Conservation (phyloP, 1,140 invertebrate species). For the Megalopta genalis region DNA sequence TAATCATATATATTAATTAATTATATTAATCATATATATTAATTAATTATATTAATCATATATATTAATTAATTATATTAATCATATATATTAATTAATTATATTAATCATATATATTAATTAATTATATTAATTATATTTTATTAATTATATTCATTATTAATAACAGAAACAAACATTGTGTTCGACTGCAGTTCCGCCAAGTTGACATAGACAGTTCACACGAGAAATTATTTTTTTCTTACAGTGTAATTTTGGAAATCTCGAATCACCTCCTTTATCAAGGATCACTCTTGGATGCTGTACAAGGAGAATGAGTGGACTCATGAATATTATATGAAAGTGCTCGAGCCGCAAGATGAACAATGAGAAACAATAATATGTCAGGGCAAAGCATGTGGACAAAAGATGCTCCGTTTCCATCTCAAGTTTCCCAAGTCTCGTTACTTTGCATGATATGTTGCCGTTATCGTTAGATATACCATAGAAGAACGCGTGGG, state of each 20-base stretch:
- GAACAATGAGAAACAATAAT: conserved; percentile 13
- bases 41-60: too few relatives aligned
- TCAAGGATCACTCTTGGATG: neutral
- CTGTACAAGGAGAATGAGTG: neutral
- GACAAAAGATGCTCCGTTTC: neutral
- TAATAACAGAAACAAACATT: too few relatives aligned
- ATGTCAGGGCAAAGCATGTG: neutral
- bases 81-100: too few relatives aligned
- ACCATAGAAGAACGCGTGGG: neutral
- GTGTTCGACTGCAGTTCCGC: too few relatives aligned
- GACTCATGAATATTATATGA: neutral
- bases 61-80: too few relatives aligned
- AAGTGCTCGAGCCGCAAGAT: neutral
- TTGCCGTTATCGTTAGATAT: neutral
- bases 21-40: too few relatives aligned
- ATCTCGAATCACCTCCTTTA: neutral
- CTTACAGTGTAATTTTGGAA: neutral
- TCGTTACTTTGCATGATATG: conserved; percentile 19
- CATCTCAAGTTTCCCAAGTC: neutral
- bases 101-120: too few relatives aligned
- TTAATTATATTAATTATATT: too few relatives aligned
- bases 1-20: too few relatives aligned
- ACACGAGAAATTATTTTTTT: too few relatives aligned
- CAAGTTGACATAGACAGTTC: too few relatives aligned
- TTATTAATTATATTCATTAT: too few relatives aligned